Percentiles rank a stretch among this genome's conserved stretches.
Conservation (phyloP, 2,113 vertebrate genomes). For the Phoenicopterus ruber region DNA sequence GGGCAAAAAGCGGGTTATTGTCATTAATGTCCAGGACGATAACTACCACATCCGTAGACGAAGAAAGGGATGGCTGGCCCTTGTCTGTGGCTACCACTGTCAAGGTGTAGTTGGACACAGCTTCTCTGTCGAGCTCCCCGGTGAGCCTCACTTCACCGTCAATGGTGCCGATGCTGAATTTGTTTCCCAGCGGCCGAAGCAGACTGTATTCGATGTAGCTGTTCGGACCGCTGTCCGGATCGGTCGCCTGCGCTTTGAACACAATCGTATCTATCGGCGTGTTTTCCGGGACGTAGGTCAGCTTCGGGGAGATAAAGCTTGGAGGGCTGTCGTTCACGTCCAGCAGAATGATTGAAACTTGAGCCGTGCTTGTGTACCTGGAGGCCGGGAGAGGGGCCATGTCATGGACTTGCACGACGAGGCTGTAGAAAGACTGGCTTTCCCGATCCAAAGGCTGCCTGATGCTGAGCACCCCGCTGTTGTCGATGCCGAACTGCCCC, state of each 20-base stretch:
- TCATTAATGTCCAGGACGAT: constrained; percentile 92
- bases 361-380: constrained; percentile 88
- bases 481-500: constrained; percentile 81
- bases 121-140: constrained; percentile 90
- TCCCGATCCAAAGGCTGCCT: constrained; percentile 86
- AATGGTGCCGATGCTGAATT: constrained; percentile 88
- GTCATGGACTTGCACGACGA: constrained; percentile 87
- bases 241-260: constrained; percentile 83
- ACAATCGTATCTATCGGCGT: constrained; percentile 88
- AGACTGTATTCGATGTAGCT: constrained; percentile 95
- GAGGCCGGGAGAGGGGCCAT: constrained; percentile 72
- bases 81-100: constrained; percentile 92
- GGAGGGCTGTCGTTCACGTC: constrained; percentile 94
- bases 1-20: constrained; percentile 88
- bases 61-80: constrained; percentile 86
- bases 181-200: constrained; percentile 73
- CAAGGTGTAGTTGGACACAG: constrained; percentile 87
- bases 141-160: constrained; percentile 86
- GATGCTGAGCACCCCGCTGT: constrained; percentile 78
- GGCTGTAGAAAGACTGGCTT: constrained; percentile 93
- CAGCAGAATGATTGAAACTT: constrained; percentile 93
- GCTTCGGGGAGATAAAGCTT: constrained; percentile 83
- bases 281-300: constrained; percentile 92
- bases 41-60: constrained; percentile 84
- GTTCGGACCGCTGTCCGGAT: constrained; percentile 93